Conservation (phyloP, 2,113 vertebrate species). For the Salvator merianae region DNA sequence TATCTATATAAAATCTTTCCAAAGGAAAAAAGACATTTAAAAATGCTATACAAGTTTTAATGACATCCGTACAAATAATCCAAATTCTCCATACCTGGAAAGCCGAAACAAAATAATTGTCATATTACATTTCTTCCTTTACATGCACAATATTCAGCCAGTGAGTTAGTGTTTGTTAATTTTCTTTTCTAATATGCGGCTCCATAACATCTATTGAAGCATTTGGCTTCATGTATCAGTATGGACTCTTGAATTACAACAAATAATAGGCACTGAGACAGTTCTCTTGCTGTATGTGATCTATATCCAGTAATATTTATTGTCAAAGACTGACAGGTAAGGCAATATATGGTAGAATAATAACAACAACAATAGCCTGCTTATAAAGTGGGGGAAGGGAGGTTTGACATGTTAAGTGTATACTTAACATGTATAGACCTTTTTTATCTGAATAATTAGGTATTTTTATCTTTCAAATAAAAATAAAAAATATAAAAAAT, state of each 20-base stretch:
- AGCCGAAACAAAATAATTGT: conserved; percentile 45
- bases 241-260: background rate
- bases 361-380: background rate
- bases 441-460: no score
- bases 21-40: no score
- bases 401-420: background rate
- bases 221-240: background rate
- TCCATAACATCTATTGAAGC: background rate
- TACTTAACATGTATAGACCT: no score
- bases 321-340: background rate
- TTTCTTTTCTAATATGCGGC: background rate
- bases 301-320: background rate
- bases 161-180: no score
- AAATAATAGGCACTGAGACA: background rate
- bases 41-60: no score
- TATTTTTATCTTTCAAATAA: no score
- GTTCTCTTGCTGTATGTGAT: background rate
- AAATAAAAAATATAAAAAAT: no score
- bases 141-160: background rate
- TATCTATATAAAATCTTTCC: background rate
- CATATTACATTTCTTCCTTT: conserved; percentile 4
- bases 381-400: background rate
- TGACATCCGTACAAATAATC: conserved; percentile 7
- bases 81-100: conserved; percentile 10
- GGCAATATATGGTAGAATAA: background rate